phyloP scores from a whole-genome alignment of 2,888 invertebrate genomes.

The Parnassius orleans region DNA sequence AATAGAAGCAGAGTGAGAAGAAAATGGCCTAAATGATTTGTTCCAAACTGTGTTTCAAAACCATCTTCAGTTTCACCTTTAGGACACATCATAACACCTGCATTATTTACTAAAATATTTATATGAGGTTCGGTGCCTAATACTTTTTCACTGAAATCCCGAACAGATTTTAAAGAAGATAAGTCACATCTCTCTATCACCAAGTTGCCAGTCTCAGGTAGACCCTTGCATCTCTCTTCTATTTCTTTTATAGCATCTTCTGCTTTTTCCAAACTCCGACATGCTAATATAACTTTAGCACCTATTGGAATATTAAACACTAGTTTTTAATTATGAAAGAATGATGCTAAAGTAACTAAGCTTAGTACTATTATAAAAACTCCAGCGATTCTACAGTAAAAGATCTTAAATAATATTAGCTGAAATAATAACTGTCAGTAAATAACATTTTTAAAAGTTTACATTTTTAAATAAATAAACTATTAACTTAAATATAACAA shows the following conservation, averaged over 20 bases:
- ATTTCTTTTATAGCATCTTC: slow-evolving; percentile 80
- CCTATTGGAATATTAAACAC: slow-evolving; percentile 51
- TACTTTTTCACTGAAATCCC: slow-evolving; percentile 80
- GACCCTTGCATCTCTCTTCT: slow-evolving; percentile 59
- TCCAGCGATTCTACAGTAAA: no score
- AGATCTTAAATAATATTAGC: no score
- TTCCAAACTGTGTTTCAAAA: slow-evolving; percentile 85
- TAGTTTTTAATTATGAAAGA: background rate
- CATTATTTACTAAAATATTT: slow-evolving; percentile 86
- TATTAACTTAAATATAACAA: no score
- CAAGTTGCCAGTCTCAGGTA: slow-evolving; percentile 69
- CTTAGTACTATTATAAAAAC: no score
- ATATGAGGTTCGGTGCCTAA: slow-evolving; percentile 80
- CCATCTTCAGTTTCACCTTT: slow-evolving; percentile 84
- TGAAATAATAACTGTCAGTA: no score
- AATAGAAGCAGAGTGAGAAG: slow-evolving; percentile 83
- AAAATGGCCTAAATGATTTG: slow-evolving; percentile 86
- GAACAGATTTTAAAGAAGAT: slow-evolving; percentile 80
- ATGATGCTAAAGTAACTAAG: background rate
- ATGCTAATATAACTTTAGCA: slow-evolving; percentile 80
- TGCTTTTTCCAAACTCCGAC: slow-evolving; percentile 76
- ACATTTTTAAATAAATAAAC: no score
- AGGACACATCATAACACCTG: slow-evolving; percentile 87
- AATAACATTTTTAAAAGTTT: no score
- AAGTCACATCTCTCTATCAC: slow-evolving; percentile 80